These are phyloP conservation scores for Equus quagga DNA, from an alignment of 2,113 vertebrate species.

Conservation along the genomic window DNA sequence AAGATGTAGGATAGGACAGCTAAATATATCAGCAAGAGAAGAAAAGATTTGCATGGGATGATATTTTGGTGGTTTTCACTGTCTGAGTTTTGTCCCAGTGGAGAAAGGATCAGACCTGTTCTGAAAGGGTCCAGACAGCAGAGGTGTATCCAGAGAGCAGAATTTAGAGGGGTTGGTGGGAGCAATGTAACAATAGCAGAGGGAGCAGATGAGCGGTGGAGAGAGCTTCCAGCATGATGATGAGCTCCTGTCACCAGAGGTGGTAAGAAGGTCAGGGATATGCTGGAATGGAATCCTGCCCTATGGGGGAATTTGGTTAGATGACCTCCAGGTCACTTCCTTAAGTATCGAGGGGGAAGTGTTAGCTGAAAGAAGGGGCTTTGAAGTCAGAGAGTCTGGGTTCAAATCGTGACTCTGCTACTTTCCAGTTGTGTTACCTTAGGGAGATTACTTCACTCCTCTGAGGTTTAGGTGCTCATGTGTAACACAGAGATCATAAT, in stretches of 20 bases:
- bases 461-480: not conserved
- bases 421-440: not conserved
- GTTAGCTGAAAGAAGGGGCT: not conserved
- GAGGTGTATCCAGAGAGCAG: not conserved
- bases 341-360: not conserved
- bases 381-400: not conserved
- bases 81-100: not conserved
- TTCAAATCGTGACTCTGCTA: not conserved
- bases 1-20: not conserved
- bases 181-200: not conserved
- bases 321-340: not conserved
- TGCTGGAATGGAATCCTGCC: not conserved
- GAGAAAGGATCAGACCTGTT: not conserved
- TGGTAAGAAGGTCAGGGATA: not conserved
- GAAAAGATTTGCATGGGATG: not conserved
- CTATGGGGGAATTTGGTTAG: not conserved
- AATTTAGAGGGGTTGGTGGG: not conserved
- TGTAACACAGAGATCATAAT: not conserved
- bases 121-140: not conserved
- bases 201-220: not conserved
- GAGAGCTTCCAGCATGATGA: not conserved
- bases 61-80: constrained; percentile 43
- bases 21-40: not conserved
- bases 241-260: not conserved
- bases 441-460: not conserved